These are phyloP conservation scores for Dynastes hyllus DNA, from an alignment of 2,888 invertebrate genomes.

Conservation along the genomic window DNA sequence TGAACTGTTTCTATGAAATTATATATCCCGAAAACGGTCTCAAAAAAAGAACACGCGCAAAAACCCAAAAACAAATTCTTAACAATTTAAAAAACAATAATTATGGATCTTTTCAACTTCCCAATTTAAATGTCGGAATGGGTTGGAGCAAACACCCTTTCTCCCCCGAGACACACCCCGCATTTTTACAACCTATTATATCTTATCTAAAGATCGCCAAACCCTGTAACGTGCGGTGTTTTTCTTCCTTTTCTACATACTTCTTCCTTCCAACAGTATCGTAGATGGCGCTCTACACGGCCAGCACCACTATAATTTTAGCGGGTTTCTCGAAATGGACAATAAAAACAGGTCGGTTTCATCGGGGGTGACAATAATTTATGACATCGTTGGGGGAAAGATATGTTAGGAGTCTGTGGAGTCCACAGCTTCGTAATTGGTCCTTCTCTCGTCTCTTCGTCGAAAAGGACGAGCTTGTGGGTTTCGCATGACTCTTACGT, in stretches of 20 bases:
- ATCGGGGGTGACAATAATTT: slow-evolving; percentile 44
- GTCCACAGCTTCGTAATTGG: slow-evolving; percentile 34
- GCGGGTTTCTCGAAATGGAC: slow-evolving; percentile 36
- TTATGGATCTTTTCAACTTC: slow-evolving; percentile 12
- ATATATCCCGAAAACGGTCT: too few relatives aligned
- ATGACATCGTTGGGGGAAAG: slow-evolving; percentile 30
- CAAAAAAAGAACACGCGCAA: too few relatives aligned
- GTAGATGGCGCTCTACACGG: background rate
- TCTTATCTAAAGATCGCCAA: too few relatives aligned
- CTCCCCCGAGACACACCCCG: too few relatives aligned
- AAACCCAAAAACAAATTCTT: too few relatives aligned
- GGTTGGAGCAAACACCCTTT: background rate
- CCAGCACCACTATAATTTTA: slow-evolving; percentile 19
- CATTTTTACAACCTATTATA: too few relatives aligned
- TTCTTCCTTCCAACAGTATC: background rate
- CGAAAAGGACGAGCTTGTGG: slow-evolving; percentile 13
- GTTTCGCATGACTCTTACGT: slow-evolving; percentile 34
- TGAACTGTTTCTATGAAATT: too few relatives aligned
- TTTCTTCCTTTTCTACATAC: background rate
- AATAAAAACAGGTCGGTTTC: slow-evolving; percentile 41
- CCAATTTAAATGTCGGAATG: slow-evolving; percentile 5
- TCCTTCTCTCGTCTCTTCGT: slow-evolving; percentile 9
- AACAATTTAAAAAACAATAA: too few relatives aligned
- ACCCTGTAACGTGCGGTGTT: background rate
- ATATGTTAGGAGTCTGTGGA: slow-evolving; percentile 25